Conservation (phyloP, 2,113 vertebrate species). For the Cynoglossus semilaevis region DNA sequence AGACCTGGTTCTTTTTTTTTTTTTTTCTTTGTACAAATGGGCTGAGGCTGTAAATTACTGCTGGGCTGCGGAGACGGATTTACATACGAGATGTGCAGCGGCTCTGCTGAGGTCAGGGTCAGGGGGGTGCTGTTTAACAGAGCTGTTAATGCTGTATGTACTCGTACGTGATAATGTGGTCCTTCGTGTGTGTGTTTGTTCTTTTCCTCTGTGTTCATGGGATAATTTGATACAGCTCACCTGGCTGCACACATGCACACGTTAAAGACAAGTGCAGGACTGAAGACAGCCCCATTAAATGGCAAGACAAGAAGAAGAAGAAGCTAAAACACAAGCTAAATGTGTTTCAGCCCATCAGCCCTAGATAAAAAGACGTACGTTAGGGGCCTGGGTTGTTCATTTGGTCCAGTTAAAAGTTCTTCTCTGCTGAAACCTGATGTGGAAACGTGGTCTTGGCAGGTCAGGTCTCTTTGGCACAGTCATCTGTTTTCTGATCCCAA, state of each 20-base stretch:
- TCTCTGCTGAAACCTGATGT: neutral
- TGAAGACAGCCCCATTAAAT: too few species aligned
- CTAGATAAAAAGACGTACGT: too few species aligned
- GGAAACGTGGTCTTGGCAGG: conserved; percentile 22
- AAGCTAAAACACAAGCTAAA: too few species aligned
- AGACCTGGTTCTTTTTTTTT: neutral
- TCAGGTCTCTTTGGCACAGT: conserved; percentile 27
- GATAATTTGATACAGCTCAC: too few species aligned
- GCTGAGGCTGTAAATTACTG: neutral
- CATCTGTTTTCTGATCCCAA: conserved; percentile 52
- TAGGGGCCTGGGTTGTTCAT: too few species aligned
- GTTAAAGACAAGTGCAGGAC: too few species aligned
- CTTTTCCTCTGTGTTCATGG: too few species aligned
- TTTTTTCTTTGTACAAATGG: neutral
- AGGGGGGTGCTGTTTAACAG: conserved; percentile 2
- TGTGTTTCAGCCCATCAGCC: too few species aligned
- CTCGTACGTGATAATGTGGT: too few species aligned
- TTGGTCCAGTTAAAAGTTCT: neutral
- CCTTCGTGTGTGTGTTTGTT: too few species aligned
- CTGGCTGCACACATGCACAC: too few species aligned
- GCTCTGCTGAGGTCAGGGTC: neutral
- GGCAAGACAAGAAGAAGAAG: too few species aligned
- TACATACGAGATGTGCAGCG: neutral
- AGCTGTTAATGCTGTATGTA: neutral
- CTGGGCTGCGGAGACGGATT: neutral